Evolutionary conservation across 2,888 invertebrate genomes (phyloP).

Genomic region (Apeira syringaria): DNA sequence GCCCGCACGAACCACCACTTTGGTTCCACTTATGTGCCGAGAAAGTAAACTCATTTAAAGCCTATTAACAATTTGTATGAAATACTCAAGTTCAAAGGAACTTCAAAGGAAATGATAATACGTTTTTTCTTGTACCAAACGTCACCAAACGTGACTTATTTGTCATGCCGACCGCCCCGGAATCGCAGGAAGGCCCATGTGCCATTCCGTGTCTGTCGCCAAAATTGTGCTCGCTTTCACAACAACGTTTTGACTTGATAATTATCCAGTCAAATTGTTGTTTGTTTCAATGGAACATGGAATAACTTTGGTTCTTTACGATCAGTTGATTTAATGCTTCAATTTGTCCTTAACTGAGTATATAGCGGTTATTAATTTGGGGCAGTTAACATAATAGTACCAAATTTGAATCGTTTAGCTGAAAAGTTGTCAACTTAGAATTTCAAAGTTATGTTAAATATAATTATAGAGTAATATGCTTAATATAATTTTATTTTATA

Average conservation of each 20-base stretch:
- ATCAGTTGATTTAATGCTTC: constrained; percentile 23
- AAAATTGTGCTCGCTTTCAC: constrained; percentile 40
- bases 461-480: too few species aligned
- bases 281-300: constrained; percentile 23
- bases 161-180: constrained; percentile 28
- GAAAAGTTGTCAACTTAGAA: too few species aligned
- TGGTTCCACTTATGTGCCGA: too few species aligned
- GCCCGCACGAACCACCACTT: too few species aligned
- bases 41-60: too few species aligned
- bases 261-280: constrained; percentile 11
- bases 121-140: constrained; percentile 1
- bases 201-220: constrained; percentile 62
- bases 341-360: constrained; percentile 11
- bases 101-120: too few species aligned
- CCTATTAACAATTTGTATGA: too few species aligned
- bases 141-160: constrained; percentile 27
- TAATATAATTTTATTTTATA: too few species aligned
- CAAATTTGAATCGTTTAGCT: too few species aligned
- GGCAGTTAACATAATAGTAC: too few species aligned
- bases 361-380: neutral
- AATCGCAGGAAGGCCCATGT: constrained; percentile 35
- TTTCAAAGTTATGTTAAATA: too few species aligned
- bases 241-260: constrained; percentile 40
- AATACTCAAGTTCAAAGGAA: too few species aligned
- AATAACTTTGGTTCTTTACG: constrained; percentile 23